Percentiles rank a stretch among this genome's conserved stretches.
Conservation (phyloP, 2,888 invertebrate species). For the Clusia tigrina region DNA sequence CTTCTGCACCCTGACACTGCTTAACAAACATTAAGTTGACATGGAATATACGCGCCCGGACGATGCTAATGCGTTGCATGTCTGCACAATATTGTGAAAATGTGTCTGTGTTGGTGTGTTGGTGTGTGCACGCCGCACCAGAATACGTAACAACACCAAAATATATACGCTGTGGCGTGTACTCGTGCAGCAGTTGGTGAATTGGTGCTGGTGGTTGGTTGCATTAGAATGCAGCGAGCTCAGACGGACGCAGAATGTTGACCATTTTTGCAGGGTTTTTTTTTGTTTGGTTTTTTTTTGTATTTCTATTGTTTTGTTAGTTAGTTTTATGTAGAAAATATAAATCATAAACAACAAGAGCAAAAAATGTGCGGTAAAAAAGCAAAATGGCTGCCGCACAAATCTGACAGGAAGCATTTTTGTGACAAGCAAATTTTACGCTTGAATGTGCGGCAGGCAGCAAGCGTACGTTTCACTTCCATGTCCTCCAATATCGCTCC, state of each 20-base stretch:
- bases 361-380: not conserved
- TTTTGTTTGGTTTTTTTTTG: not conserved
- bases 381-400: constrained; percentile 15
- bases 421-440: constrained; percentile 62
- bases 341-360: constrained; percentile 5
- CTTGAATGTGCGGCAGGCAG: constrained; percentile 45
- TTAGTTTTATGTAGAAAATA: constrained; percentile 1
- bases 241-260: constrained; percentile 8
- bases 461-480: not conserved
- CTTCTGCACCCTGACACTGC: not conserved
- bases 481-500: not conserved
- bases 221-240: not conserved
- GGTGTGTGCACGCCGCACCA: not conserved
- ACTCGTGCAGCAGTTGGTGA: not conserved
- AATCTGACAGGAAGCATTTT: constrained; percentile 61
- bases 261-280: not conserved
- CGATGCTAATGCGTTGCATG: constrained; percentile 24
- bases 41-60: constrained; percentile 18
- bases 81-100: constrained; percentile 10
- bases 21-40: constrained; percentile 27
- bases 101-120: not conserved
- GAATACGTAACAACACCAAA: constrained; percentile 13
- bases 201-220: not conserved
- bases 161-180: too few species aligned
- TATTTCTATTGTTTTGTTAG: constrained; percentile 15